Percentiles rank a stretch among this genome's conserved stretches.
Evolutionary conservation across 2,797 vertebrate genomes (phyloP).

Genomic region (Centropyge bicolor): DNA sequence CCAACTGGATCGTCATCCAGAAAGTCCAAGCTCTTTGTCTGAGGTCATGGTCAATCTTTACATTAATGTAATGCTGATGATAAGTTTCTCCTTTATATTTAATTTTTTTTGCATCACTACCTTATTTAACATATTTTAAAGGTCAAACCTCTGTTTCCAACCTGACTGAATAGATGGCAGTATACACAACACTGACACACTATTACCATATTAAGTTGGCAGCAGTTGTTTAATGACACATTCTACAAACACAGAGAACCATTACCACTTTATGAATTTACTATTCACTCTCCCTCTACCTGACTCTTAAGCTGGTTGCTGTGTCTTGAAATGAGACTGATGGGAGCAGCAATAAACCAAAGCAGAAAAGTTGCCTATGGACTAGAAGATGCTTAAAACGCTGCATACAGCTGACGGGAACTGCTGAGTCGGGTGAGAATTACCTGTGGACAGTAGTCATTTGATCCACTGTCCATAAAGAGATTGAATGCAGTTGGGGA

Average conservation of each 20-base stretch:
- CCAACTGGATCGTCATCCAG: no score
- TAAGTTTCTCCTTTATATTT: not conserved
- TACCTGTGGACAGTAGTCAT: not conserved
- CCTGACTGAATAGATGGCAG: not conserved
- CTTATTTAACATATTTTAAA: not conserved
- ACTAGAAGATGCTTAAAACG: not conserved
- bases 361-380: not conserved
- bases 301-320: not conserved
- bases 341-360: not conserved
- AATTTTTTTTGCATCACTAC: not conserved
- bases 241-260: not conserved
- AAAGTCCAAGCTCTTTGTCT: not conserved
- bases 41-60: not conserved
- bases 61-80: not conserved
- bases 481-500: not conserved
- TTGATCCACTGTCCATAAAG: no score
- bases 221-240: no score
- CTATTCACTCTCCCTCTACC: not conserved
- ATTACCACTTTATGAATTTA: not conserved
- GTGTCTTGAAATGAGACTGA: not conserved
- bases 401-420: not conserved
- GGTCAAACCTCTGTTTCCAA: not conserved
- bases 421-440: not conserved
- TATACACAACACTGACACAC: not conserved
- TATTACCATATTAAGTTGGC: no score